Evolutionary conservation across 2,888 invertebrate species (phyloP), one percentile per base, ranked within the genome.

Genomic region (Sarcophaga subvicina): DNA sequence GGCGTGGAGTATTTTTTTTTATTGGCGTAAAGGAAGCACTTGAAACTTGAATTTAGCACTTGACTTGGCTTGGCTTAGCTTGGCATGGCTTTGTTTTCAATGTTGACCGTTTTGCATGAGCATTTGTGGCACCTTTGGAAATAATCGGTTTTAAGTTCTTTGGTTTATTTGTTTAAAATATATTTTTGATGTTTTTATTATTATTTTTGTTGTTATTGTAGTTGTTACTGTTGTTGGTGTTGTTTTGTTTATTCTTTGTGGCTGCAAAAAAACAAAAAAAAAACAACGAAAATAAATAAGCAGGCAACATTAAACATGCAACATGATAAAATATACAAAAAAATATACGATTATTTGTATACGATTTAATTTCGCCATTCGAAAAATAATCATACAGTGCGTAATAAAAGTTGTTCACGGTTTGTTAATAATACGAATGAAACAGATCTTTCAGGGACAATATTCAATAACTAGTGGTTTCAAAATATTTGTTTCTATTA

Each of bases 31-130:
- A 37, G 37, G 66, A 22, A 54, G 54, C 54, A 54, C 54, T 54
- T 54, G 54, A 54, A 54, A 71, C 80, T 69, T 83, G 64, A 71
- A 71, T 12, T 62, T 54, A 60, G 45, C 54, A 3, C 27, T 60
- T 54, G 12, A 59, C 17, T 70, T 49, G 62, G 8, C 47, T 71
- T 4, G 22, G 1, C 1, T 22, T 22, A 47, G 54, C n/a, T 59
- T 67, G 37, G 54, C n/a, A 45, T 67, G 37, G 8, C 60, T 60
- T 60, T 63, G 47, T 62, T 71, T 59, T 60, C 4, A 25, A 72
- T 64, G 47, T 72, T 72, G 79, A 79, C 59, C 63, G 75, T 60
- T 83, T 86, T 80, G 71, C 79, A 83, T 86, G 79, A 76, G 79
- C 76, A 72, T 79, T 82, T 82, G 75, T 85, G 45, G 70, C 82